Evolutionary conservation across 1,140 invertebrate species (phyloP), one percentile per base, ranked within the genome.

Genomic region (Apis cerana): DNA sequence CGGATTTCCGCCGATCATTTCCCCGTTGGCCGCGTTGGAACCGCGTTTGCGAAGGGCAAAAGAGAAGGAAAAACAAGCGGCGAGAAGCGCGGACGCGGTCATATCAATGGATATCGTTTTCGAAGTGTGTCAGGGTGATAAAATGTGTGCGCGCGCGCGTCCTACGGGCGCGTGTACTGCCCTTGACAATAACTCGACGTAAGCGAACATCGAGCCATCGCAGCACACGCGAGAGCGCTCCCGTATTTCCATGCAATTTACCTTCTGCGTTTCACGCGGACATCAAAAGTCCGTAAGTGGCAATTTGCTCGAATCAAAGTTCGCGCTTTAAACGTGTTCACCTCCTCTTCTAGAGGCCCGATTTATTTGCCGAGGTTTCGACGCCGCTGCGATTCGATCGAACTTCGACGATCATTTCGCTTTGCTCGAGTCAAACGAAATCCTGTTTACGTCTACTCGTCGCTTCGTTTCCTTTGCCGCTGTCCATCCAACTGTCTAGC

Each of bases 281-380:
- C 78, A 85, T 82, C 84, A 80, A 89, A 89, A 84, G 87, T 88
- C 88, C 84, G 81, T 88, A 81, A 89, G 84, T 88, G 88, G 86
- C 87, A 89, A 89, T 89, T 89, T 88, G 84, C 88, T 86, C 88
- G 74, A 89, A 89, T 89, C 81, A 86, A 76, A 89, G 77, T 89
- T 88, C 78, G 81, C 86, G 88, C 27, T 27, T 89, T 88, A 76
- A 84, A 89, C 62, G 81, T 68, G 84, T 89, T 81, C 85, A 83
- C 27, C n/a, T n/a, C 80, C 72, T 65, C 61, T 27, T 68, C 75
- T 65, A 84, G 43, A 61, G 84, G 43, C 13, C 43, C 56, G 54
- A 59, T 75, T 88, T 86, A 88, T 89, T 89, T 88, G 84, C 79
- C 78, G 84, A 84, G 78, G 77, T 64, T 86, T 89, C 80, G 87